Base-by-base conservation (phyloP, 2,888 invertebrate genomes). In the Caenorhabditis afra region DNA sequence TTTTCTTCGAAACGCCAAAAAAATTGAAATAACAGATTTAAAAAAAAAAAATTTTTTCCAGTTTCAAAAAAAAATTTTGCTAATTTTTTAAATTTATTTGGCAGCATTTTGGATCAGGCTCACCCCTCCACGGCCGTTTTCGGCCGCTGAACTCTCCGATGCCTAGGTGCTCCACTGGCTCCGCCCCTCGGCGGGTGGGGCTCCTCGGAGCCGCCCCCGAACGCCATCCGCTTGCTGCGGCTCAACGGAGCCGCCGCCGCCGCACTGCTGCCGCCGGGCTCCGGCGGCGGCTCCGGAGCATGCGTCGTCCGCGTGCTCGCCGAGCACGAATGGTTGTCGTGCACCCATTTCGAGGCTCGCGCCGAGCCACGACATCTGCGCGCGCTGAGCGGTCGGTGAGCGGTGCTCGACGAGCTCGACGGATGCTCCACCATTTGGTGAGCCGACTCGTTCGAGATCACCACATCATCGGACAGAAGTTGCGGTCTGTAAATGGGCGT, bases 401-500 rank as follows among this genome's bases (percentile, higher is more conserved):
- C n/a, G n/a, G n/a, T n/a, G n/a, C n/a, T n/a, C 1, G 45, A 45
- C 7, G 55, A 35, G 12, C 55, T 55, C 8, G 62, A 39, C 1
- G 70, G 53, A 8, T 37, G 14, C 14, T 75, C 75, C 16, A 53
- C 75, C 16, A 53, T 11, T 29, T 73, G 65, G 11, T 66, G 47
- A 5, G 71, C 78, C 11, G 49, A n/a, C 7, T 71, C 71, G 18
- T 78, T 78, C 14, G 66, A 41, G 5, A 78, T 78, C 0, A 78
- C 79, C 1, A 79, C 67, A 52, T 79, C 79, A 12, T 79, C 58
- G 3, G 65, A 53, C 22, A 79, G 79, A 1, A 79, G 64, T 64
- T 79, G 73, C 0, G 79, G 79, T 68, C 79, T 79, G 67, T n/a
- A 68, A 61, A 35, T 29, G n/a, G n/a, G n/a, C n/a, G n/a, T n/a